Evolutionary conservation across 2,888 invertebrate species (phyloP).

Genomic region (Iselma pallidipennis): DNA sequence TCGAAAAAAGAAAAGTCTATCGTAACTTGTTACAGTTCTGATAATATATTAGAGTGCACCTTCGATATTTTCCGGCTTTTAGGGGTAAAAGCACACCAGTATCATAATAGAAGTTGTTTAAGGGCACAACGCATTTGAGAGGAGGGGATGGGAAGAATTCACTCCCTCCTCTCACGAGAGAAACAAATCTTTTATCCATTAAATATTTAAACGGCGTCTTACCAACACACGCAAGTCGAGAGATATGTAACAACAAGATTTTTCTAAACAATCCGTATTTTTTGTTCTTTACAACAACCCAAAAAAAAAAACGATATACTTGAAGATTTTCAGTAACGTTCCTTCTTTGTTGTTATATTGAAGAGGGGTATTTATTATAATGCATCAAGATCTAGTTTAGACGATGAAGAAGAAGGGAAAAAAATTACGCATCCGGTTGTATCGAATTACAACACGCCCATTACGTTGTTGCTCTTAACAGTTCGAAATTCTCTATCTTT

Average conservation of each 20-base stretch:
- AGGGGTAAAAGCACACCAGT: conserved; percentile 5
- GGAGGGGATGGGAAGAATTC: too few species aligned
- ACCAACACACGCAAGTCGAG: not conserved
- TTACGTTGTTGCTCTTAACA: not conserved
- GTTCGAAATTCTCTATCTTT: not conserved
- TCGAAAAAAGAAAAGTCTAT: not conserved
- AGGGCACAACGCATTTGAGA: too few species aligned
- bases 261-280: not conserved
- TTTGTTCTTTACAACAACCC: not conserved
- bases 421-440: conserved; percentile 18
- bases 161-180: not conserved
- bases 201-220: conserved; percentile 3
- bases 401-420: not conserved
- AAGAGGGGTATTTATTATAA: conserved; percentile 6
- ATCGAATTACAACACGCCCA: conserved; percentile 15
- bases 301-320: conserved; percentile 11
- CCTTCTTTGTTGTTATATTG: not conserved
- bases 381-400: not conserved
- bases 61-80: conserved; percentile 4
- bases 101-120: conserved; percentile 3
- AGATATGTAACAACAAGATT: not conserved
- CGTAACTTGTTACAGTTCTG: conserved; percentile 7
- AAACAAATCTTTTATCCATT: conserved; percentile 8
- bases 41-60: conserved; percentile 4
- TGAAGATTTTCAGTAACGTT: conserved; percentile 5